Conservation (phyloP, 2,888 invertebrate species). For the Chloroclysta siterata region DNA sequence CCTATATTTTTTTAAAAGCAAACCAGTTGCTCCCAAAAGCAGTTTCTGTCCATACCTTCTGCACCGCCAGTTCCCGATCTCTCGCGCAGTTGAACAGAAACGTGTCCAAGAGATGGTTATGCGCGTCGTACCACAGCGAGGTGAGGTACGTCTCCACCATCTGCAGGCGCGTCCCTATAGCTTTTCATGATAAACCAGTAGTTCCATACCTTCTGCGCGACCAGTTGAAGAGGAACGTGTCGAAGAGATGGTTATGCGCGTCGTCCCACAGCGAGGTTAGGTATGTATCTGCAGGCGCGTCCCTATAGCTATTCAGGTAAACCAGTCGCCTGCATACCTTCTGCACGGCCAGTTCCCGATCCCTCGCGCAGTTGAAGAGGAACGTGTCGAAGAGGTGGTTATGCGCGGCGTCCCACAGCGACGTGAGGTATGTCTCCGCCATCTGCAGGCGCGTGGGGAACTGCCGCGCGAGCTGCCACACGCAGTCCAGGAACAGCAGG, state of each 20-base stretch:
- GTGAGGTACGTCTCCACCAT: slow-evolving; percentile 97
- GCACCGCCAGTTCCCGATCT: slow-evolving; percentile 88
- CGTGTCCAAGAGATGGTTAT: slow-evolving; percentile 95
- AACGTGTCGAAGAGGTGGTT: slow-evolving; percentile 96
- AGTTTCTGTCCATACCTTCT: too few species aligned
- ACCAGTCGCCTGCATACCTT: too few species aligned
- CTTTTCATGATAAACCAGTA: too few species aligned
- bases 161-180: slow-evolving; percentile 94
- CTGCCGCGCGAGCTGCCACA: slow-evolving; percentile 95
- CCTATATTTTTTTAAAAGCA: too few species aligned
- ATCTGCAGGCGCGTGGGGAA: slow-evolving; percentile 96
- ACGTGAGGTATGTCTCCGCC: slow-evolving; percentile 95
- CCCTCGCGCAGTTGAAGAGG: slow-evolving; percentile 94
- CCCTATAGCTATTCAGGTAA: too few species aligned
- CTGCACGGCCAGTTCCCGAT: slow-evolving; percentile 87
- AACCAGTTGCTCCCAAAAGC: too few species aligned
- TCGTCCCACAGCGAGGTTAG: too few species aligned
- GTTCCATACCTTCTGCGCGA: too few species aligned
- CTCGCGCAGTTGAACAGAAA: slow-evolving; percentile 95
- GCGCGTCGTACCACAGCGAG: slow-evolving; percentile 95
- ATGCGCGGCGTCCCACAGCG: slow-evolving; percentile 95
- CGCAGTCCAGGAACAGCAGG: slow-evolving; percentile 96
- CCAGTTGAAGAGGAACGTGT: too few species aligned
- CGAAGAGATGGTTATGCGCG: too few species aligned
- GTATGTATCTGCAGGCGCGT: too few species aligned